These are phyloP conservation scores for Ardeotis arabs DNA, from an alignment of 2,113 vertebrate species.

Conservation along the genomic window DNA sequence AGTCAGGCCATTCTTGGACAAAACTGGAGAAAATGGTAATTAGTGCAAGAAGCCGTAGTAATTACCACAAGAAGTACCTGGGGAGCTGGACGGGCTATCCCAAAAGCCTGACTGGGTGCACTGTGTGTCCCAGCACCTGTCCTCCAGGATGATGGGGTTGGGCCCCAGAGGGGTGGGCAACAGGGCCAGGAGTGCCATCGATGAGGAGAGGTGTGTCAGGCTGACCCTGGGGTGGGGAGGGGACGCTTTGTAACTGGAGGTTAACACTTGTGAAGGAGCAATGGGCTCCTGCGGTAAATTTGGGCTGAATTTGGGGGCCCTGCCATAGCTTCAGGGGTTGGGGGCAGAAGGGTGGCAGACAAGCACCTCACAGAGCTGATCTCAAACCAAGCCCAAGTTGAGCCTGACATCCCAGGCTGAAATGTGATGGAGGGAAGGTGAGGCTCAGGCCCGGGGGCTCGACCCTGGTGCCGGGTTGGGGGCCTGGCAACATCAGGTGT, in stretches of 20 bases:
- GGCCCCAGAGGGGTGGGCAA: rapidly evolving
- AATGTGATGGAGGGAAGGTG: rapidly evolving
- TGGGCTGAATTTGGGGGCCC: too few species aligned
- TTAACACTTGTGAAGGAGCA: not conserved
- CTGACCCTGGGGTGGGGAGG: not conserved
- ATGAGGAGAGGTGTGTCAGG: not conserved
- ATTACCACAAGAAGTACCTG: not conserved
- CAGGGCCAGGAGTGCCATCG: rapidly evolving
- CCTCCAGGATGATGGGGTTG: rapidly evolving
- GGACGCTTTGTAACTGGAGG: rapidly evolving
- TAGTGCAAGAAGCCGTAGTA: not conserved
- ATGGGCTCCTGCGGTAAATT: not conserved
- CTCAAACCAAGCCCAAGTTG: not conserved
- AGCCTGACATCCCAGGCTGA: not conserved
- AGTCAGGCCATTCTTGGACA: not conserved
- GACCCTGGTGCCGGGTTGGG: rapidly evolving
- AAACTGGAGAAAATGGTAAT: not conserved
- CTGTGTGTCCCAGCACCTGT: rapidly evolving
- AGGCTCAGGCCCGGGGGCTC: not conserved
- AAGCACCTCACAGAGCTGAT: not conserved
- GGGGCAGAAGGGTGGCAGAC: not conserved
- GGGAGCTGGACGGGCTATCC: not conserved
- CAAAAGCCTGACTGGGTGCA: not conserved
- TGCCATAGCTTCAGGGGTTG: not conserved
- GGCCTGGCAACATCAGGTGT: not conserved